Evolutionary conservation across 2,888 invertebrate species (phyloP), one percentile per base, ranked within the genome.

Genomic region (Cylloceria caligata): DNA sequence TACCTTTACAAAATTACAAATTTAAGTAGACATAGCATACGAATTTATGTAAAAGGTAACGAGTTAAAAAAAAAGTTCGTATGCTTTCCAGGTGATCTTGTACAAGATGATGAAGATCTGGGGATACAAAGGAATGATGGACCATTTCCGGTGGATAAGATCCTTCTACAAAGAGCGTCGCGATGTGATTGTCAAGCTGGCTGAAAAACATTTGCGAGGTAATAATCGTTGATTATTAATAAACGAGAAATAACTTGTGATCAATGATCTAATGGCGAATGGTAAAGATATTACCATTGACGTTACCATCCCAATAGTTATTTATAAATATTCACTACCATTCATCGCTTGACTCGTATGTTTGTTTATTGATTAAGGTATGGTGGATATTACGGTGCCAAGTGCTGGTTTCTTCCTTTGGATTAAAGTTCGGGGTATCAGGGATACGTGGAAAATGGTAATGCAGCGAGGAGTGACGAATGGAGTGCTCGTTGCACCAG

Each of bases 341-440:
- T n/a, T n/a, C n/a, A n/a, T n/a, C n/a, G n/a, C n/a, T n/a, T n/a
- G n/a, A n/a, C n/a, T n/a, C n/a, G n/a, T 30, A 55, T 65, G 21
- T 13, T 55, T 6, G 49, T 68, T 39, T 69, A 9, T 49, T 27
- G 49, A 72, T 49, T 87, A 91, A 93, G 95, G 95, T 64, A 90
- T 96, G 2, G 95, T 95, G 1, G 95, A 95, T 77, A 97, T 96
- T 95, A 89, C 92, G 0, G 89, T 94, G 27, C 97, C 97, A 0
- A 91, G 93, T 3, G 97, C 96, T 1, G 97, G 97, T 0, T 95
- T 97, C 94, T 97, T 97, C 92, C 93, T 97, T 47, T 97, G 97
- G 97, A 93, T 97, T 67, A 94, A 95, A 87, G 95, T 97, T 0
- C 93, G 93, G 3, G 95, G 94, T 0, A 94, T 97, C 0, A 93